Base-by-base conservation (phyloP, 2,797 vertebrate species). In the Anabas testudineus region DNA sequence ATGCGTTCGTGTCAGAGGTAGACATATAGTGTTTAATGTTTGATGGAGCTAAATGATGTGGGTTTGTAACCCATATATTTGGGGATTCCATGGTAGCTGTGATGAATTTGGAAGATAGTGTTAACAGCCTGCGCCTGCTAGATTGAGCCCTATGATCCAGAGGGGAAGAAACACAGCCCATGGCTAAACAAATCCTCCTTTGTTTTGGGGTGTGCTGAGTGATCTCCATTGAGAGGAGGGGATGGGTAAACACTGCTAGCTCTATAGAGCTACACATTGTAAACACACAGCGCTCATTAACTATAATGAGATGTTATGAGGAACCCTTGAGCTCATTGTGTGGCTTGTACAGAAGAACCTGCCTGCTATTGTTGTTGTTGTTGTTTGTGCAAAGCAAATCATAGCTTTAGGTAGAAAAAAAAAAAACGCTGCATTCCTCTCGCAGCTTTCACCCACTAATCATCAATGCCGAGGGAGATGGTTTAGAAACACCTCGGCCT, bases 241-340 rank as follows among this genome's bases (percentile, higher is more conserved):
- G 89, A 90, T 81, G 90, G 90, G 88, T 94, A 93, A 93, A 93
- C 92, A 93, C 85, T 82, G 89, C 82, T 88, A 89, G 91, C 86
- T 91, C 91, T 91, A 90, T 92, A 88, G 84, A 91, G 83, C 90
- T 90, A 91, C 89, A 92, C 89, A 93, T 88, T 92, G 92, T 93
- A 93, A 94, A 93, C 91, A 92, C 89, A 91, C 89, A 91, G 88
- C 81, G 78, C 90, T 94, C 88, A 93, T 94, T 94, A 94, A 91
- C 88, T 90, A 89, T 94, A 93, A 95, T 94, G 90, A 94, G 93
- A 94, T 92, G 93, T 92, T 93, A 93, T 90, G 87, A 90, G 89
- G 85, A 93, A 86, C 84, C 87, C 89, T 91, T 90, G 87, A 91
- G 91, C 90, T 91, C 81, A 93, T 93, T 94, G 92, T 92, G 90